These are phyloP conservation scores for Tenualosa thibaudeaui DNA, from an alignment of 2,797 vertebrate genomes.

Conservation along the genomic window DNA sequence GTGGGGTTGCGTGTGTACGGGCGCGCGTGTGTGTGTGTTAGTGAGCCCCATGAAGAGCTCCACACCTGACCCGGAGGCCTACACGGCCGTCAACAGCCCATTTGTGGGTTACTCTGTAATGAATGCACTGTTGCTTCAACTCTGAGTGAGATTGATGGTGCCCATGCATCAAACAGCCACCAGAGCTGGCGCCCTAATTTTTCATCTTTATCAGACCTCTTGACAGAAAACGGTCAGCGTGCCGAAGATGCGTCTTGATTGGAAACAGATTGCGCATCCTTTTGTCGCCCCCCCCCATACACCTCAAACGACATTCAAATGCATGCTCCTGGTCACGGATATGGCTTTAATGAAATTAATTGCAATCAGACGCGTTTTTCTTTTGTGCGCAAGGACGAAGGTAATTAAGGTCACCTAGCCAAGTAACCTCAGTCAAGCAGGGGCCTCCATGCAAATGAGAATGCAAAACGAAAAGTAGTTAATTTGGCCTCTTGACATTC, in stretches of 20 bases:
- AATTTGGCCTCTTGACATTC: constrained; percentile 80
- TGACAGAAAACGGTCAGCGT: constrained; percentile 50
- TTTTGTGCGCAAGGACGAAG: constrained; percentile 53
- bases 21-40: background rate
- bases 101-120: constrained; percentile 38
- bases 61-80: background rate
- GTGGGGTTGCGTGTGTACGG: background rate
- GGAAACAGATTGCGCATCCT: constrained; percentile 55
- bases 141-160: constrained; percentile 56
- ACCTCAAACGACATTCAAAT: constrained; percentile 50
- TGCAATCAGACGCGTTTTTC: constrained; percentile 52
- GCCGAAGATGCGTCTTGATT: constrained; percentile 52
- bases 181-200: constrained; percentile 50
- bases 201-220: constrained; percentile 55
- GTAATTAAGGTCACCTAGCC: constrained; percentile 71
- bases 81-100: background rate
- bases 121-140: constrained; percentile 41
- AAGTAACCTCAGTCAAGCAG: constrained; percentile 75
- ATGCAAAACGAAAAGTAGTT: constrained; percentile 80
- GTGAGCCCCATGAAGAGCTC: background rate
- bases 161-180: constrained; percentile 49
- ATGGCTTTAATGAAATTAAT: constrained; percentile 61
- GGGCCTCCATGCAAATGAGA: constrained; percentile 73
- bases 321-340: constrained; percentile 55
- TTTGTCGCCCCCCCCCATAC: background rate